These are phyloP conservation scores for Thaumetopoea pityocampa DNA, from an alignment of 1,140 invertebrate species.

Conservation along the genomic window DNA sequence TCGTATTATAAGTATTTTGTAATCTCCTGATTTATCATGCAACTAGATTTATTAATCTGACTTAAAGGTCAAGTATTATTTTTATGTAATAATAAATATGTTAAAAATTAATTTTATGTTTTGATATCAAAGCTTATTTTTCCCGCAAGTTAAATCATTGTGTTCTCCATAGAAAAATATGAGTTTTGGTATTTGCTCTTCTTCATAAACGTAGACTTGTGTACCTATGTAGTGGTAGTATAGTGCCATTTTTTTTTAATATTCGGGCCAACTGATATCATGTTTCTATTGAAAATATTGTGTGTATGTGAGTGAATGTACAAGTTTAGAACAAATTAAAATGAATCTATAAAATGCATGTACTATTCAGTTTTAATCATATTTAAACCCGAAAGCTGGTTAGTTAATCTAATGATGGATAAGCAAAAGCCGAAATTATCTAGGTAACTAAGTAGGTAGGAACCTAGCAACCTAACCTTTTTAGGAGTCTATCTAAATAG, in stretches of 20 bases:
- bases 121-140: constrained; percentile 50
- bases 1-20: constrained; percentile 70
- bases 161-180: constrained; percentile 7
- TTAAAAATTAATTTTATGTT: constrained; percentile 55
- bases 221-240: constrained; percentile 23
- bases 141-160: constrained; percentile 17
- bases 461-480: too few relatives aligned
- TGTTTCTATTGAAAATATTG: constrained; percentile 46
- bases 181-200: constrained; percentile 15
- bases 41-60: constrained; percentile 61
- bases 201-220: constrained; percentile 18
- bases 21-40: constrained; percentile 68
- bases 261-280: constrained; percentile 44
- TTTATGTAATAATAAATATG: constrained; percentile 56
- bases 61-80: constrained; percentile 67
- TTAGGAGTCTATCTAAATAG: too few relatives aligned
- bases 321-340: constrained; percentile 65
- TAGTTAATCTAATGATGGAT: too few relatives aligned
- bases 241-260: constrained; percentile 40
- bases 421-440: too few relatives aligned
- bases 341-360: constrained; percentile 47
- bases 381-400: too few relatives aligned
- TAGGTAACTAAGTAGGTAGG: too few relatives aligned
- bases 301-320: constrained; percentile 69
- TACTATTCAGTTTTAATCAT: background rate